Evolutionary conservation across 2,888 invertebrate genomes (phyloP), one percentile per base, ranked within the genome.

Genomic region (Acanthosepion lycidas): DNA sequence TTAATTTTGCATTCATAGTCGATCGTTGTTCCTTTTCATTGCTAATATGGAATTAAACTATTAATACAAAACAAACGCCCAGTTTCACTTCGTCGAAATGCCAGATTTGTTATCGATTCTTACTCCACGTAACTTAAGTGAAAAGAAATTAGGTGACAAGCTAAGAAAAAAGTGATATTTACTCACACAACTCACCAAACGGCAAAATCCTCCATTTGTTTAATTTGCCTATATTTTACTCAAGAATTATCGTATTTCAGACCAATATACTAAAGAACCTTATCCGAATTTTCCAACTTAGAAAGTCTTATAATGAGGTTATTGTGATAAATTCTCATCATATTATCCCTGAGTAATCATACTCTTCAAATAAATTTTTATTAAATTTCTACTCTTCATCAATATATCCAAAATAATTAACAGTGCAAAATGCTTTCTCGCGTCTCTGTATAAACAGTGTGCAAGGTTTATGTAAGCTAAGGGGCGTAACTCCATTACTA

Each of bases 171-270:
- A 51, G 28, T 93, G 20, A 53, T 53, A 93, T 53, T 93, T 93
- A 93, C 49, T 93, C n/a, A 53, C 51, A 93, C 53, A 93, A 93
- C 93, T 93, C 51, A 93, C 93, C 93, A 93, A n/a, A 93, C 93
- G 53, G 93, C 49, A 53, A 93, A 93, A 93, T 93, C 49, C 93
- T 93, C 93, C 93, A 93, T 93, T 93, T 93, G 93, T 93, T 93
- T 93, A n/a, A 93, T 53, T 93, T 93, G 93, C 49, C 53, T 51
- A 51, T 93, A 51, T 15, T 93, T 78, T n/a, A n/a, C 78, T n/a
- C 78, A n/a, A n/a, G 78, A 78, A n/a, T 33, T 33, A 78, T 78
- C 78, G 2, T n/a, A 4, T 78, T 78, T 18, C 15, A n/a, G 78
- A 78, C 78, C 78, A 78, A 15, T 15, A 33, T 15, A 78, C n/a